Percentiles rank a stretch among this genome's conserved stretches.
phyloP scores from a whole-genome alignment of 2,888 invertebrate genomes.

The Yponomeuta cagnagella region DNA sequence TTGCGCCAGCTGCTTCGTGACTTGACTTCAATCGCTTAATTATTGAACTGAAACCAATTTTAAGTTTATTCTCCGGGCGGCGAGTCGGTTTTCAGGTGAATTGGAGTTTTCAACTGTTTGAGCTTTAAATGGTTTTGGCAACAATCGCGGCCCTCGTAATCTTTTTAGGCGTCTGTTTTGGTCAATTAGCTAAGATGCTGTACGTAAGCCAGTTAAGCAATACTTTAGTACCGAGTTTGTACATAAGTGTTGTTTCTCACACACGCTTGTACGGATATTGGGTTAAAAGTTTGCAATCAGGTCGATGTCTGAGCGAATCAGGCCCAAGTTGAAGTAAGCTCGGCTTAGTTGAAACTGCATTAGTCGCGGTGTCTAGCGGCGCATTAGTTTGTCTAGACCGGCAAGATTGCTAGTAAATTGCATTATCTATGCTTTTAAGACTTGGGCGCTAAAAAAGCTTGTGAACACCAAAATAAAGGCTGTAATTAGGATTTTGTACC shows the following conservation, averaged over 20 bases:
- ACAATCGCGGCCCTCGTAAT: neutral
- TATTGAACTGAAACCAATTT: slow-evolving; percentile 10
- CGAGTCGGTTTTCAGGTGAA: slow-evolving; percentile 14
- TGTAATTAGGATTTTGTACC: too few species aligned
- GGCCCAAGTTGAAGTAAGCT: neutral
- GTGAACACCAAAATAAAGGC: neutral
- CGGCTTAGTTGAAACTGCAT: slow-evolving; percentile 10
- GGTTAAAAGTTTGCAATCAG: neutral
- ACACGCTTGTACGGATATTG: neutral
- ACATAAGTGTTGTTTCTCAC: neutral
- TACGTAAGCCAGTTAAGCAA: too few species aligned
- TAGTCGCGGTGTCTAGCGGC: slow-evolving; percentile 9
- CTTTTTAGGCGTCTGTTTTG: neutral
- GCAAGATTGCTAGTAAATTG: slow-evolving; percentile 14
- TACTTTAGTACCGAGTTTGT: neutral
- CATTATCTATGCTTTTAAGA: slow-evolving; percentile 10
- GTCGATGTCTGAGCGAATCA: slow-evolving; percentile 6
- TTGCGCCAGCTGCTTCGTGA: slow-evolving; percentile 10
- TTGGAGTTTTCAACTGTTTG: slow-evolving; percentile 4
- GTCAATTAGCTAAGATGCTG: neutral
- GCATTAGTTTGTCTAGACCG: slow-evolving; percentile 16
- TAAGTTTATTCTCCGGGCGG: slow-evolving; percentile 12
- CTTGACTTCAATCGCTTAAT: slow-evolving; percentile 15
- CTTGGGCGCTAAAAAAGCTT: neutral
- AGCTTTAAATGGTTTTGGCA: slow-evolving; percentile 1